A percentile compares a stretch with the other conserved stretches of the same genome.
Conservation (phyloP, 2,113 vertebrate genomes). For the Ciconia stormi region DNA sequence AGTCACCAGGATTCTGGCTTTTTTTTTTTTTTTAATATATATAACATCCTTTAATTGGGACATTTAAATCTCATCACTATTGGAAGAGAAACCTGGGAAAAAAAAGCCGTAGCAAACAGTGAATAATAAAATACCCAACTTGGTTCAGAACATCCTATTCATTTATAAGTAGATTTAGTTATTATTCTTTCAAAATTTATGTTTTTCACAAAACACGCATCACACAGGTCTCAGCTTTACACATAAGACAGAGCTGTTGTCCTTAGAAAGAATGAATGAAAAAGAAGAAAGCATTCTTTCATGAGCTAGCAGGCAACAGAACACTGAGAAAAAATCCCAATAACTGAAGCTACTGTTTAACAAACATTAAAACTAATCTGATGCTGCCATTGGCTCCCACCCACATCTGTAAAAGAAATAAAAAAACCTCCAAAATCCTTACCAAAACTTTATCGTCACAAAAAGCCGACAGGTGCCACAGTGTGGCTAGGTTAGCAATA, state of each 20-base stretch:
- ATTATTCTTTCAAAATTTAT: not conserved
- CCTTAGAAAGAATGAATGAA: not conserved
- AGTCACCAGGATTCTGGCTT: not conserved
- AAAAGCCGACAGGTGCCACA: not conserved
- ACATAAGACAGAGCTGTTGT: not conserved
- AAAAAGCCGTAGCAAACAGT: not conserved
- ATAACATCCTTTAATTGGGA: not conserved
- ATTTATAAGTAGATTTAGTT: not conserved
- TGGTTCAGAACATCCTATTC: not conserved
- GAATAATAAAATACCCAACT: not conserved
- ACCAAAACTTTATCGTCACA: not conserved
- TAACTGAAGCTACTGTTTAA: slow-evolving; percentile 25
- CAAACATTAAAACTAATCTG: not conserved
- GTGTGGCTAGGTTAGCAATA: not conserved
- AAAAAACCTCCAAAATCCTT: not conserved
- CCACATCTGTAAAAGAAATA: not conserved
- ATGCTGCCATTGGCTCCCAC: not conserved
- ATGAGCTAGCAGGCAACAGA: slow-evolving; percentile 7
- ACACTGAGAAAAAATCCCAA: not conserved
- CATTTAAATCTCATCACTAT: not conserved
- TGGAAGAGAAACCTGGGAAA: not conserved
- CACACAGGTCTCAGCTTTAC: not conserved
- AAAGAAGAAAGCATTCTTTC: slow-evolving; percentile 28
- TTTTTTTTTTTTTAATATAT: not conserved
- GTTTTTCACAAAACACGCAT: not conserved